Evolutionary conservation across 2,888 invertebrate species (phyloP).

Genomic region (Sepioteuthis lessoniana): DNA sequence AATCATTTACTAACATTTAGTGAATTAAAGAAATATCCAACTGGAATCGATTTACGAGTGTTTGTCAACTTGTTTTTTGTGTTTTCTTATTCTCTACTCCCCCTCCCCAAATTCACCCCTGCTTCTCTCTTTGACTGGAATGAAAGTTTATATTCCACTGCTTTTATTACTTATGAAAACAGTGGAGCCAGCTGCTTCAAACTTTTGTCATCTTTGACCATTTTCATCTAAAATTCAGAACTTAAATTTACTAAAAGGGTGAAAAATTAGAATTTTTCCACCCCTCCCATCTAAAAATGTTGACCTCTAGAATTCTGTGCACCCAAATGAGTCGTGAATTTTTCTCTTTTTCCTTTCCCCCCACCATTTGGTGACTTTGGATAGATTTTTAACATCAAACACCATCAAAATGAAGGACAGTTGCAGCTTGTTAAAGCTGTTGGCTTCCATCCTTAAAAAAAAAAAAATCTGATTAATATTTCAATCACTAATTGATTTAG

Average conservation of each 20-base stretch:
- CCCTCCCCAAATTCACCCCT: background rate
- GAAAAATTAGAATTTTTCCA: background rate
- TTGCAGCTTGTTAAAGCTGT: background rate
- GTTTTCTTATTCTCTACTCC: background rate
- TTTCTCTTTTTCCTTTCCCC: background rate
- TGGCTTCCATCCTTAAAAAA: background rate
- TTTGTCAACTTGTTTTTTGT: background rate
- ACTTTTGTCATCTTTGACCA: background rate
- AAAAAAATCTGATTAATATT: background rate
- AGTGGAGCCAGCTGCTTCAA: background rate
- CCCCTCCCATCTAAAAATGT: background rate
- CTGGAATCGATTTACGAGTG: background rate
- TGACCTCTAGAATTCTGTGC: slow-evolving; percentile 33
- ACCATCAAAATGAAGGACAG: background rate
- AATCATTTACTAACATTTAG: background rate
- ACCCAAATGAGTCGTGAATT: background rate
- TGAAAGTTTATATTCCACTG: background rate
- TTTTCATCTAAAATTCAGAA: background rate
- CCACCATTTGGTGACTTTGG: background rate
- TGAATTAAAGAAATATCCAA: background rate
- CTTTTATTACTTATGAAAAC: background rate
- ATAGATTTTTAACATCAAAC: no score
- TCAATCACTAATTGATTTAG: no score
- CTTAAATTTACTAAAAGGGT: background rate
- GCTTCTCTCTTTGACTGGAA: background rate